Evolutionary conservation across 2,888 invertebrate species (phyloP), one percentile per base, ranked within the genome.

Genomic region (Polyommatus icarus): DNA sequence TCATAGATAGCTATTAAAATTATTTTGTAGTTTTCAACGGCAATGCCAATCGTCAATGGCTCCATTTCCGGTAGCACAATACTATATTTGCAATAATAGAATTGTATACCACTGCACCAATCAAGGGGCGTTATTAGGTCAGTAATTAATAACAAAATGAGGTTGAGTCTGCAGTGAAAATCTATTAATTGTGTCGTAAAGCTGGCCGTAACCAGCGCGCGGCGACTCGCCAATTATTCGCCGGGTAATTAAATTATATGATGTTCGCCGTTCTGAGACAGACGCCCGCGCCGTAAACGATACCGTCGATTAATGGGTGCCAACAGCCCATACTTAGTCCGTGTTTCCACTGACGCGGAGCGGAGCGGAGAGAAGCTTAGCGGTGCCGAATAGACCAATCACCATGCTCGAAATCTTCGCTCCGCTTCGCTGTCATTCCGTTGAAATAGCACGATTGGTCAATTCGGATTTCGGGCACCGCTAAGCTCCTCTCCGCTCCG

Each of bases 121-220:
- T 67, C 67, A 67, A 67, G 29, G 29, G 29, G 29, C 67, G 83
- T 87, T 87, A 89, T 87, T 84, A 87, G 87, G 88, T 87, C 86
- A 88, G 86, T 86, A 90, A 90, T 91, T 88, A 91, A 90, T 90
- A 89, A 85, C 84, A 87, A 87, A 88, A 87, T 85, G 85, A 85
- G 86, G 87, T 87, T 87, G 84, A 84, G 87, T 87, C 84, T 88
- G 85, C 87, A 86, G 88, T 86, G 88, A 86, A 87, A 89, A 92
- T 91, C 91, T 92, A 93, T 92, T 92, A 92, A 93, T 93, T 91
- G 90, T 87, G 85, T 88, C 86, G 87, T 92, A 91, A 92, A 93
- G 85, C 86, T 87, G 83, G 85, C 89, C 89, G 87, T 91, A 90
- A 89, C 88, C 87, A 88, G 85, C 90, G 59, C 6, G 59, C 59